These are phyloP conservation scores for Climacteris rufus DNA, from an alignment of 2,113 vertebrate genomes.

Conservation along the genomic window DNA sequence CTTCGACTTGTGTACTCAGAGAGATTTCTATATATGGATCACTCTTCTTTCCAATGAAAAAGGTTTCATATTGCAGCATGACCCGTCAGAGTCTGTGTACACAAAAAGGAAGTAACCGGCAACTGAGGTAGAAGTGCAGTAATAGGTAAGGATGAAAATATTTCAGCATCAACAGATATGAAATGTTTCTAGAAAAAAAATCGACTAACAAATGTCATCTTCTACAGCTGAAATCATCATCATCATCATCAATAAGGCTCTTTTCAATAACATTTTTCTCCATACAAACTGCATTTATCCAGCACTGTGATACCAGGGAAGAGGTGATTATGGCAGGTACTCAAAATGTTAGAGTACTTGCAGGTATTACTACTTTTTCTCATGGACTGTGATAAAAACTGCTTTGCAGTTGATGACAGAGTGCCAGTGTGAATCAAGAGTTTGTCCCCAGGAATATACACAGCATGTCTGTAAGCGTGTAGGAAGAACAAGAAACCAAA, in stretches of 20 bases:
- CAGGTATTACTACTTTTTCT: not conserved
- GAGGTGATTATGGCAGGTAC: not conserved
- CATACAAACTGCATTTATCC: not conserved
- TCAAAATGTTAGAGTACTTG: not conserved
- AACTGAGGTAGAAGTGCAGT: accelerated
- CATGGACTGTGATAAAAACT: not conserved
- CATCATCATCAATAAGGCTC: not conserved
- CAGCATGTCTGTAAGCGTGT: not conserved
- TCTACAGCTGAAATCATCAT: not conserved
- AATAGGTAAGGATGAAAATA: not conserved
- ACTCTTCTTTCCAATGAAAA: not conserved
- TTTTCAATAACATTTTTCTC: not conserved
- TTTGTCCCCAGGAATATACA: not conserved
- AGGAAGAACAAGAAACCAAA: not conserved
- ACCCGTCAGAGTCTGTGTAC: not conserved
- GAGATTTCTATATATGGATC: not conserved
- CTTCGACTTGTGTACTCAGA: not conserved
- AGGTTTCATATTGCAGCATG: not conserved
- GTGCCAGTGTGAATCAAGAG: not conserved
- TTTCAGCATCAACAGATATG: not conserved
- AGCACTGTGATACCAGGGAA: not conserved
- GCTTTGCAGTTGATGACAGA: not conserved
- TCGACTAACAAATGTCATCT: not conserved
- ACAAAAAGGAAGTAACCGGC: not conserved
- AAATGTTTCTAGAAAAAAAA: not conserved